Evolutionary conservation across 64 coral and sea anemone genomes (phyloP), one percentile per base, ranked within the genome.

Genomic region (Montipora efflorescens): DNA sequence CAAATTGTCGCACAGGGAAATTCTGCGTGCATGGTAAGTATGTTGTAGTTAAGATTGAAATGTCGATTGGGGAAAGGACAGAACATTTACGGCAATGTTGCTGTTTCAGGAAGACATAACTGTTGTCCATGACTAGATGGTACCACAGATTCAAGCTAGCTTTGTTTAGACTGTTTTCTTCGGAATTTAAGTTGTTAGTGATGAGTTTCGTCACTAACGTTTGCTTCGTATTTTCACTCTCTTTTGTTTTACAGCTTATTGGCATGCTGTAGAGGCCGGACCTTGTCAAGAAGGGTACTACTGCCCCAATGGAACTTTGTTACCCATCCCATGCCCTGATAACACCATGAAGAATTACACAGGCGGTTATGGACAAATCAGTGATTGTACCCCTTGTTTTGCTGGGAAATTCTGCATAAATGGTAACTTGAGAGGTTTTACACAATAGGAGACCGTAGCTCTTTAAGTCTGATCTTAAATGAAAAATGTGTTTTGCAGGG

Each of bases 311-410:
- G 98, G 95, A 59, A 99, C 95, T 9, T 59, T 87, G 2, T 57
- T 76, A 7, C 98, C 98, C n/a, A 23, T 92, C 16, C 98, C 98
- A 0, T 99, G 98, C 81, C 98, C 98, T 20, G 90, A 82, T 79
- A 99, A 96, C 77, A 94, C 89, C 3, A 94, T 99, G 95, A 99
- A 99, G 78, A 94, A 99, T 58, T 96, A 96, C 93, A 87, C 92
- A 0, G 98, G 98, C 21, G 98, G 98, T 8, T 80, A 93, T 84
- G 98, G 98, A 4, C 62, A 14, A n/a, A 64, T 95, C 9, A 80
- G 28, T 23, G 98, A 99, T 45, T 99, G 98, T 90, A 88, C 88
- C 3, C 89, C 98, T 4, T 99, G 98, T 87, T 66, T 88, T 50
- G 95, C 95, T 59, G 98, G 98, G 90, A 82, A 92, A 58, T 84